These are phyloP conservation scores for Caenorhabditis becei DNA, from an alignment of 2,888 invertebrate species.

Conservation along the genomic window DNA sequence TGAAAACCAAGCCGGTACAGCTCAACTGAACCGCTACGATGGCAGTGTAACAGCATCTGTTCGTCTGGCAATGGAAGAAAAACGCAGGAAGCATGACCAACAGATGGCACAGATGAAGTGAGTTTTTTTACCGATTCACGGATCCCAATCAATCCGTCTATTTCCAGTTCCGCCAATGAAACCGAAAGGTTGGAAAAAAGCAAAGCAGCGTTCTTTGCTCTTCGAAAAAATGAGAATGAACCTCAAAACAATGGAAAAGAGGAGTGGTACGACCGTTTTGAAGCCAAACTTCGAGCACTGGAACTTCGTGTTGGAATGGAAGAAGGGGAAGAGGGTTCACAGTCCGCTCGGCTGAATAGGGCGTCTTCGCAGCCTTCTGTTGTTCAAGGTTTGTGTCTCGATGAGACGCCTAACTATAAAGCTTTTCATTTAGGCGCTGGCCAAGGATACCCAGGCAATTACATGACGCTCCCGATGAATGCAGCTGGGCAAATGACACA, in stretches of 20 bases:
- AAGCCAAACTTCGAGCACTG: conserved; percentile 50
- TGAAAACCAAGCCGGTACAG: conserved; percentile 56
- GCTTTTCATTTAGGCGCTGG: conserved; percentile 39
- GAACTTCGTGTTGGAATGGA: conserved; percentile 50
- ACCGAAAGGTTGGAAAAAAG: conserved; percentile 76
- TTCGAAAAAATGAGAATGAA: conserved; percentile 61
- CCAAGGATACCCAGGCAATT: conserved; percentile 40
- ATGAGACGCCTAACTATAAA: conserved; percentile 16
- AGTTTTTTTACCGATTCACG: too few relatives aligned
- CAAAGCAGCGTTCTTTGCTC: conserved; percentile 81
- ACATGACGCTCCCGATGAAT: conserved; percentile 63
- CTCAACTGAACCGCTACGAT: conserved; percentile 51
- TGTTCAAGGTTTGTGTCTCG: conserved; percentile 64
- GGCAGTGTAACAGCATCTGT: conserved; percentile 73
- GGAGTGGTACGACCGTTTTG: conserved; percentile 56
- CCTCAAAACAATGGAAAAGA: conserved; percentile 43
- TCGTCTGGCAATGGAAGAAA: conserved; percentile 79
- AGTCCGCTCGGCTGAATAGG: conserved; percentile 59
- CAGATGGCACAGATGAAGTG: conserved; percentile 72
- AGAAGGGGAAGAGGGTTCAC: conserved; percentile 46
- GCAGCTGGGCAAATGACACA: conserved; percentile 62
- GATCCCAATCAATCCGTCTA: too few relatives aligned
- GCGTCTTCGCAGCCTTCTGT: conserved; percentile 71
- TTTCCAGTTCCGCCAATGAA: conserved; percentile 77
- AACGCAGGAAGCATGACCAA: conserved; percentile 77